A percentile compares a stretch with the other conserved stretches of the same genome.
These are phyloP conservation scores for Channa striata DNA, from an alignment of 2,797 vertebrate species.

Conservation along the genomic window DNA sequence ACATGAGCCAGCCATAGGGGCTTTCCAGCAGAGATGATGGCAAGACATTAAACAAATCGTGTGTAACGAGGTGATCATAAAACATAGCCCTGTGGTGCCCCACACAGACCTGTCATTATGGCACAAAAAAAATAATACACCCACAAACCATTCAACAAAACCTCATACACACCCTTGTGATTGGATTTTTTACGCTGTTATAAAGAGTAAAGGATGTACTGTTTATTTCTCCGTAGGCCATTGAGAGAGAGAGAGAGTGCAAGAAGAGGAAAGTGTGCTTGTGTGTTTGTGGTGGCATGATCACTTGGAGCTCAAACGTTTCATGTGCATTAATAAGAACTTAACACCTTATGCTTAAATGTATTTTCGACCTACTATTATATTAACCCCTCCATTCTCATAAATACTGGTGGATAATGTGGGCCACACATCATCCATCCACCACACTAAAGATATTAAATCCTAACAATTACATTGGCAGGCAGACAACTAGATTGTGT, in stretches of 20 bases:
- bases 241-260: constrained; percentile 26
- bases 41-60: constrained; percentile 86
- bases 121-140: constrained; percentile 62
- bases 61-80: constrained; percentile 84
- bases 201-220: constrained; percentile 75
- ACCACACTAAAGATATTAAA: too few relatives aligned
- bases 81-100: constrained; percentile 82
- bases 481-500: constrained; percentile 2
- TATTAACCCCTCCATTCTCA: constrained; percentile 40
- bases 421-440: constrained; percentile 70
- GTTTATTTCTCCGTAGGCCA: constrained; percentile 72
- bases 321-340: constrained; percentile 45
- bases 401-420: constrained; percentile 33
- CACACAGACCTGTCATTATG: constrained; percentile 83
- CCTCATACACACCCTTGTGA: constrained; percentile 45
- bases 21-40: constrained; percentile 86
- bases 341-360: constrained; percentile 43
- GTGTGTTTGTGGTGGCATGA: constrained; percentile 15
- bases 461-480: not conserved
- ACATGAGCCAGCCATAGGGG: constrained; percentile 79
- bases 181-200: constrained; percentile 60
- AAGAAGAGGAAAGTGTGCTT: constrained; percentile 36
- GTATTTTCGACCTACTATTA: constrained; percentile 56
- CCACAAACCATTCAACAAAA: constrained; percentile 59
- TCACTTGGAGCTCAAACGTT: constrained; percentile 37